Evolutionary conservation across 2,113 vertebrate genomes (phyloP).

Genomic region (Spea bombifrons): DNA sequence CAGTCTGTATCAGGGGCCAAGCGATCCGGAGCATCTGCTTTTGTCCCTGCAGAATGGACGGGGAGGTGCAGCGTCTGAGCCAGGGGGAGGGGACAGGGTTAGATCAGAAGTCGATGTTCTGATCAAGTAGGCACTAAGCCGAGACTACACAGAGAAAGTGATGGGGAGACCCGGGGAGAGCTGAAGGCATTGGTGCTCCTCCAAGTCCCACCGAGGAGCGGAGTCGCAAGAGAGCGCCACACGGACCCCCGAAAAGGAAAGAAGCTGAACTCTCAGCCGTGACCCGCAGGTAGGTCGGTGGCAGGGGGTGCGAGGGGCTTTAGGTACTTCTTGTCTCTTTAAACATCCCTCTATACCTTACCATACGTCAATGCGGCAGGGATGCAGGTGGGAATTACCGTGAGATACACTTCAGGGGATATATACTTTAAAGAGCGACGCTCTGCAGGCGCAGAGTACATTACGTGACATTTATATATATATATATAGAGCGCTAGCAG

Average conservation of each 20-base stretch:
- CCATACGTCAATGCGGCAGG: no score
- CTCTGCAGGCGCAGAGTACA: no score
- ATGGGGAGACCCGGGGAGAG: background rate
- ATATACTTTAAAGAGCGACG: no score
- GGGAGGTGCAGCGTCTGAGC: conserved; percentile 30
- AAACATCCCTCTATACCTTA: no score
- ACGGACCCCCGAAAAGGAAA: background rate
- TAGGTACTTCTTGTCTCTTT: no score
- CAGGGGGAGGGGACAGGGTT: conserved; percentile 28
- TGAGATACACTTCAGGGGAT: no score
- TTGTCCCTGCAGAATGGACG: conserved; percentile 19
- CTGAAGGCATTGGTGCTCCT: background rate
- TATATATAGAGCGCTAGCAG: no score
- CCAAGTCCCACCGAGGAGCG: background rate
- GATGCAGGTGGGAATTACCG: no score
- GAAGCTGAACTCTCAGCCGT: no score
- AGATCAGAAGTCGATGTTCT: background rate
- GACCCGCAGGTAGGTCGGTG: no score
- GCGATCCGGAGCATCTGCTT: background rate
- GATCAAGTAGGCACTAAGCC: background rate
- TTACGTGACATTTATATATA: no score
- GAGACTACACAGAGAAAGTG: background rate
- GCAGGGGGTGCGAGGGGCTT: no score
- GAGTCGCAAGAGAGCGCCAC: background rate
- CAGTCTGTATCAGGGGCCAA: background rate